These are phyloP conservation scores for Sebastes reedi DNA, from an alignment of 2,797 vertebrate genomes.

Conservation along the genomic window DNA sequence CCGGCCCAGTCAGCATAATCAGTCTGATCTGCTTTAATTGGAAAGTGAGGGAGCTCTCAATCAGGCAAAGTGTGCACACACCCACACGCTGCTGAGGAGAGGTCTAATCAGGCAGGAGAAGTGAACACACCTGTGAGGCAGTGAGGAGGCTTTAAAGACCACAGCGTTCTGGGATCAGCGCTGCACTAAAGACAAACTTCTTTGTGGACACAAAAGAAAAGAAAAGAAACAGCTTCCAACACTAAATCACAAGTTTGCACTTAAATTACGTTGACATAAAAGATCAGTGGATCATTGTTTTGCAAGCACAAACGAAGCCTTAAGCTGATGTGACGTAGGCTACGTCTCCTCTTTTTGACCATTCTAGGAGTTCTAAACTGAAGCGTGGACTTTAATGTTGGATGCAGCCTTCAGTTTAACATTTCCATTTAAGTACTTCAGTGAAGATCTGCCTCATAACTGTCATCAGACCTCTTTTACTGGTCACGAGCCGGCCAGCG, in stretches of 20 bases:
- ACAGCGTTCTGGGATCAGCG: not conserved
- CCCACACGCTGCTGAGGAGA: not conserved
- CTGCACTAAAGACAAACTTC: not conserved
- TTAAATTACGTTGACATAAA: not conserved
- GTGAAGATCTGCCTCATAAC: not conserved
- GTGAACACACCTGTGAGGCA: not conserved
- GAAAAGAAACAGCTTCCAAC: too few species aligned
- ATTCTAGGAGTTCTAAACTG: not conserved
- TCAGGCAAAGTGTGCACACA: not conserved
- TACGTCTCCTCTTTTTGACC: accelerated
- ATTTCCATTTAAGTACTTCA: not conserved
- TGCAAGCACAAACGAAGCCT: not conserved
- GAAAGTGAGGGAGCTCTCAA: not conserved
- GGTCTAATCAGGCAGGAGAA: too few species aligned
- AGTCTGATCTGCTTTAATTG: not conserved
- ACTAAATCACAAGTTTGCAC: not conserved
- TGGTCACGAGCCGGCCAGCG: not conserved
- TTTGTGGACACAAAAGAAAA: not conserved
- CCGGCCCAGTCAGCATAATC: not conserved
- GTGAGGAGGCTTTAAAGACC: not conserved
- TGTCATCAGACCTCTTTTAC: not conserved
- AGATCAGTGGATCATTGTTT: not conserved
- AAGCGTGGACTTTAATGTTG: not conserved
- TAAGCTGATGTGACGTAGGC: not conserved
- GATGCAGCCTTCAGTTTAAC: not conserved